Conservation (phyloP, 2,888 invertebrate genomes). For the Leptinotarsa peninsularis region DNA sequence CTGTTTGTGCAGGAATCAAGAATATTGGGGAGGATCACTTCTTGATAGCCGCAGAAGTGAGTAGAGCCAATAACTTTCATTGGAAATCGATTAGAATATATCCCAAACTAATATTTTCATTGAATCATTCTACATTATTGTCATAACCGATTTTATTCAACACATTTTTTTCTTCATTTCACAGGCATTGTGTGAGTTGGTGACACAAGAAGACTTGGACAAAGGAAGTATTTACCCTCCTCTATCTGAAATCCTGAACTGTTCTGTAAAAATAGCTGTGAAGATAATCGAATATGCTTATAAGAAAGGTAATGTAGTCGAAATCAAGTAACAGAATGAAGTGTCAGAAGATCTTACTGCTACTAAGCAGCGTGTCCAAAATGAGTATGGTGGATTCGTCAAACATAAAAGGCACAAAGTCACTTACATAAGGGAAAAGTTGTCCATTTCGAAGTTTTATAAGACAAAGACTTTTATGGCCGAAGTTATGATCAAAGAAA, state of each 20-base stretch:
- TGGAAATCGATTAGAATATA: too few relatives aligned
- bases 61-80: neutral
- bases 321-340: too few relatives aligned
- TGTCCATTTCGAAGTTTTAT: too few relatives aligned
- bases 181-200: conserved; percentile 83
- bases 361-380: too few relatives aligned
- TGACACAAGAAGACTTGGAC: conserved; percentile 82
- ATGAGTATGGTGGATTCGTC: too few relatives aligned
- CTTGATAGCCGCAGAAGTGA: conserved; percentile 88
- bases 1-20: conserved; percentile 87
- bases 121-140: too few relatives aligned
- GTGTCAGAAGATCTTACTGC: too few relatives aligned
- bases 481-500: too few relatives aligned
- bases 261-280: conserved; percentile 89
- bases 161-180: conserved; percentile 45
- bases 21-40: conserved; percentile 94
- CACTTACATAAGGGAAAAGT: too few relatives aligned
- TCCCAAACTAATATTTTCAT: too few relatives aligned
- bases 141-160: neutral
- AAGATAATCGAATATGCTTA: conserved; percentile 87
- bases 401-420: too few relatives aligned
- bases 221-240: conserved; percentile 94
- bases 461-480: too few relatives aligned
- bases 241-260: conserved; percentile 82
- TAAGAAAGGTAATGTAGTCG: conserved; percentile 69